Conservation (phyloP, 2,888 invertebrate genomes). For the Erebia palarica region DNA sequence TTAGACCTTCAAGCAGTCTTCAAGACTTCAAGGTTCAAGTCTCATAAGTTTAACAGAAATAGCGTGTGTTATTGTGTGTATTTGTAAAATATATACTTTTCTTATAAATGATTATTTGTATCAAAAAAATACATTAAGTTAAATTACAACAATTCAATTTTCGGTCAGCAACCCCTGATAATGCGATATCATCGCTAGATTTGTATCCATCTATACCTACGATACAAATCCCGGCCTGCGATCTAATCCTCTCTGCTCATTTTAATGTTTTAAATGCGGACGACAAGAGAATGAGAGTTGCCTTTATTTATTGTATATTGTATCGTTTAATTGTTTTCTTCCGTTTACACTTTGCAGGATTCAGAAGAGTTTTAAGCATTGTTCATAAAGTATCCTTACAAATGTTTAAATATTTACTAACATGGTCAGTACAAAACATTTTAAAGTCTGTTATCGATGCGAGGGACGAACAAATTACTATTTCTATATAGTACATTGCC, state of each 20-base stretch:
- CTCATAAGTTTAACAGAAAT: neutral
- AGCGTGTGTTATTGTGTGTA: neutral
- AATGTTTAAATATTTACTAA: neutral
- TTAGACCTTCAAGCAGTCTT: neutral
- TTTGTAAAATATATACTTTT: neutral
- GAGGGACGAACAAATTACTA: conserved; percentile 53
- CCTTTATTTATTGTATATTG: neutral
- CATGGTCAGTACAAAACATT: conserved; percentile 7
- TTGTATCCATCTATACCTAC: neutral
- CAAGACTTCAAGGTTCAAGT: conserved; percentile 6
- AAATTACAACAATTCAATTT: neutral
- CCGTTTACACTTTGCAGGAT: neutral
- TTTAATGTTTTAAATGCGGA: neutral
- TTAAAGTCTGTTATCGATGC: conserved; percentile 38
- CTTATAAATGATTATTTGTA: neutral
- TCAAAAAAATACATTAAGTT: conserved; percentile 4
- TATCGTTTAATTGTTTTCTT: neutral
- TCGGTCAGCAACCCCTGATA: conserved; percentile 18
- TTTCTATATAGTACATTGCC: conserved; percentile 56
- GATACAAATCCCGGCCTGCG: neutral
- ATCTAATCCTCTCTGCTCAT: neutral
- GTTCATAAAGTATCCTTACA: neutral
- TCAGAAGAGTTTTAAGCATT: neutral
- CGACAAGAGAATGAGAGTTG: neutral
- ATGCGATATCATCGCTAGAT: conserved; percentile 8